phyloP scores from a whole-genome alignment of 2,797 vertebrate species.

The Epinephelus awoara region DNA sequence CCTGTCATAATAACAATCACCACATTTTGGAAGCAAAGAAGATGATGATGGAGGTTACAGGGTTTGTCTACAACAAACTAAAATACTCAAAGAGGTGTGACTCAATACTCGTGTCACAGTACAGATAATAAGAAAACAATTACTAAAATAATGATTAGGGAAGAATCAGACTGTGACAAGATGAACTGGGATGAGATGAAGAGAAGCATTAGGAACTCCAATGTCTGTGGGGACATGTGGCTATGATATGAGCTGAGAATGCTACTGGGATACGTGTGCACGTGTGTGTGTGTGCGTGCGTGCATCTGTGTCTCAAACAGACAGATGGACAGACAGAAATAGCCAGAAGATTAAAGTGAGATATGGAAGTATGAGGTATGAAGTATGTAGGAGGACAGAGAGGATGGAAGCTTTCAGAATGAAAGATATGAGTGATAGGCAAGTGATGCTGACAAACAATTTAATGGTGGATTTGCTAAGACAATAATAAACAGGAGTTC shows the following conservation, averaged over 20 bases:
- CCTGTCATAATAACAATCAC: conserved; percentile 51
- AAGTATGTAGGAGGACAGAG: conserved; percentile 20
- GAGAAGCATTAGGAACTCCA: conserved; percentile 47
- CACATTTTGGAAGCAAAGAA: not conserved
- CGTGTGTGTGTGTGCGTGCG: conserved; percentile 13
- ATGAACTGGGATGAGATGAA: conserved; percentile 57
- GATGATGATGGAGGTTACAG: not conserved
- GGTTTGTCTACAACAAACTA: not conserved
- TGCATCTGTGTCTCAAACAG: conserved; percentile 46
- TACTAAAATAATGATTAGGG: conserved; percentile 42
- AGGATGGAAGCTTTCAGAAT: conserved; percentile 52
- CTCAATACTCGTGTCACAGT: conserved; percentile 16
- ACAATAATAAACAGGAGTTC: conserved; percentile 65
- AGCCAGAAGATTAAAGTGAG: conserved; percentile 61
- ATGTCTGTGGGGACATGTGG: conserved; percentile 49
- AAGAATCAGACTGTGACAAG: conserved; percentile 49
- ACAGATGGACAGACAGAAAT: conserved; percentile 72
- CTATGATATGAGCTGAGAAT: conserved; percentile 58
- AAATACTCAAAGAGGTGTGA: not conserved
- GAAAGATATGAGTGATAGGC: conserved; percentile 44
- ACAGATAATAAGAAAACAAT: conserved; percentile 48
- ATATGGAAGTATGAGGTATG: conserved; percentile 48
- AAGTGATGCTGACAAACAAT: conserved; percentile 61
- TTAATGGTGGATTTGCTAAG: conserved; percentile 68
- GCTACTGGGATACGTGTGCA: conserved; percentile 42